Evolutionary conservation across 2,888 invertebrate species (phyloP).

Genomic region (Eulithis prunata): DNA sequence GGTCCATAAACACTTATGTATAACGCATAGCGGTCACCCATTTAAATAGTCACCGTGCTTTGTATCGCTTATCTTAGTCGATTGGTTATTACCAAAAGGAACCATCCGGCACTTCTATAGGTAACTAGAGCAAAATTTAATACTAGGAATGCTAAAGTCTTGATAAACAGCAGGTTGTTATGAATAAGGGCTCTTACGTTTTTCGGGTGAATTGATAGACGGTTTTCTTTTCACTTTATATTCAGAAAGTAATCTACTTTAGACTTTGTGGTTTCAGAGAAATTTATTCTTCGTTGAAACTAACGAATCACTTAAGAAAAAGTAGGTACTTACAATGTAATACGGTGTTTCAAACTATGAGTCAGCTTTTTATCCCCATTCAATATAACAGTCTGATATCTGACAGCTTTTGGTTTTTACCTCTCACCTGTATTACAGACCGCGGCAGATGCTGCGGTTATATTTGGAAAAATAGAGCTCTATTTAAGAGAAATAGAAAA

Average conservation of each 20-base stretch:
- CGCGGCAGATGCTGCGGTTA: not conserved
- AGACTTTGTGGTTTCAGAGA: not conserved
- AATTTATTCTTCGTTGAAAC: not conserved
- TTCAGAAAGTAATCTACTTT: not conserved
- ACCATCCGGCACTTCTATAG: too few species aligned
- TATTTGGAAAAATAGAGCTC: not conserved
- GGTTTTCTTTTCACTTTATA: not conserved
- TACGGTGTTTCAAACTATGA: not conserved
- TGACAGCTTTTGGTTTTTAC: slow-evolving; percentile 6
- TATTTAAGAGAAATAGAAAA: too few species aligned
- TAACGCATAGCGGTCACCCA: too few species aligned
- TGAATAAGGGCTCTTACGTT: not conserved
- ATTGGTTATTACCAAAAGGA: too few species aligned
- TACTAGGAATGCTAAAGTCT: not conserved
- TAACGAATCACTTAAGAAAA: too few species aligned
- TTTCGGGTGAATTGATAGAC: not conserved
- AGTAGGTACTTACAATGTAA: too few species aligned
- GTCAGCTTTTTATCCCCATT: slow-evolving; percentile 15
- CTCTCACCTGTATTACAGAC: slow-evolving; percentile 19
- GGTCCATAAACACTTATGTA: too few species aligned
- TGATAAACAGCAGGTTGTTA: not conserved
- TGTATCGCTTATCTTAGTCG: too few species aligned
- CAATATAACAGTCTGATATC: slow-evolving; percentile 11
- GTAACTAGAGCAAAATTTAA: too few species aligned
- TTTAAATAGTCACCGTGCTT: too few species aligned